Base-by-base conservation (phyloP, 1,140 invertebrate genomes). In the Scylla paramamosain region DNA sequence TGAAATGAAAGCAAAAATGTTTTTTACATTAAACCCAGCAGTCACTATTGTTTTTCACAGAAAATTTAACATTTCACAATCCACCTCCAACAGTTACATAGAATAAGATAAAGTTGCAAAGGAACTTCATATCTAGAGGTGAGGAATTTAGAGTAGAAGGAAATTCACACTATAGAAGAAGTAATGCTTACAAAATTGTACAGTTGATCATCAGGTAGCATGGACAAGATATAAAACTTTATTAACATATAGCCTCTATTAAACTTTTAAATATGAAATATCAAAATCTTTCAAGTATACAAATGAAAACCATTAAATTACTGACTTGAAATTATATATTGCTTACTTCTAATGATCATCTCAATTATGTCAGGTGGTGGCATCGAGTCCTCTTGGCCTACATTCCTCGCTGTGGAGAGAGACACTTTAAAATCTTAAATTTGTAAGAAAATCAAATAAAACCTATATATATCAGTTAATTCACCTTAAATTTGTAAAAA, bases 351-450 rank as follows among this genome's bases (percentile, higher is more conserved):
- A 45, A 91, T 67, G 48, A 95, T 28, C 39, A 94, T 32, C 16
- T 59, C 89, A 25, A 92, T 8, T 14, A 95, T 86, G 20, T 95
- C 94, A 92, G 77, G 48, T 6, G 90, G 46, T 29, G 67, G 92
- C 46, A 93, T 77, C 7, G 86, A 93, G 32, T 95, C 92, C n/a
- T 93, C 92, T 45, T 95, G 88, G 12, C 92, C 95, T 0, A 87
- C 45, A 83, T 92, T 89, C 6, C 91, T 52, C 91, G 89, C 82
- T 83, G 32, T n/a, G n/a, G 82, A 93, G 77, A 48, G 82, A 91
- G n/a, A 90, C 52, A 87, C n/a, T 39, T 31, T 82, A 83, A 39
- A 77, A 4, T 29, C 29, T 16, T 0, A 46, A n/a, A 20, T 25
- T 39, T 59, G 8, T 90, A 67, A 32, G 31, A 45, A 39, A 20